These are phyloP conservation scores for Polylopha cassiicola DNA, from an alignment of 2,888 invertebrate genomes.

Conservation along the genomic window DNA sequence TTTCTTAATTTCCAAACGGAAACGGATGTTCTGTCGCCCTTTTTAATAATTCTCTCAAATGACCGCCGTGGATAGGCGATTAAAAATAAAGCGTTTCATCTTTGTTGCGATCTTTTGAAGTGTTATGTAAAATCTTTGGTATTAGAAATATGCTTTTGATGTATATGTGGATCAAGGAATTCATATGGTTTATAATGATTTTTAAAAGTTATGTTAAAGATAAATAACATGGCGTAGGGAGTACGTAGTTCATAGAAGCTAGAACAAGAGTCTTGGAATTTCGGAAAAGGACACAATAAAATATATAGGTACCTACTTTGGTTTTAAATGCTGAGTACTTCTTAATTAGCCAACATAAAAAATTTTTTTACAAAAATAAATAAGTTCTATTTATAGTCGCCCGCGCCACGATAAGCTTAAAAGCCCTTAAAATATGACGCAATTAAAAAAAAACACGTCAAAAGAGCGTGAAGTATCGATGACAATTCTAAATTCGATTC, in stretches of 20 bases:
- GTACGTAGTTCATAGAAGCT: too few species aligned
- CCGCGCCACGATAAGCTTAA: neutral
- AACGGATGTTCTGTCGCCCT: constrained; percentile 67
- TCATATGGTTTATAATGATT: constrained; percentile 10
- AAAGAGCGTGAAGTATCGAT: constrained; percentile 34
- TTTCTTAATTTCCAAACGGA: constrained; percentile 47
- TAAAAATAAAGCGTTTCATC: constrained; percentile 70
- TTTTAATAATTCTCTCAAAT: constrained; percentile 68
- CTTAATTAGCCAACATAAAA: too few species aligned
- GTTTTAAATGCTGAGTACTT: too few species aligned
- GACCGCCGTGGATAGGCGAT: constrained; percentile 54
- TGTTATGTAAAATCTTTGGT: constrained; percentile 50
- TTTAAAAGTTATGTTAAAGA: too few species aligned
- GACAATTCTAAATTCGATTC: constrained; percentile 33
- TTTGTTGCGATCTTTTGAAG: constrained; percentile 39
- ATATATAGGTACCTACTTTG: too few species aligned
- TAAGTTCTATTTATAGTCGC: too few species aligned
- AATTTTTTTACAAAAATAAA: too few species aligned
- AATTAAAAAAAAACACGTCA: constrained; percentile 27
- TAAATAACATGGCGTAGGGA: too few species aligned
- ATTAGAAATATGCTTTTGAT: constrained; percentile 50
- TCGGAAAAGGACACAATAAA: too few species aligned
- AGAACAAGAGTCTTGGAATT: too few species aligned
- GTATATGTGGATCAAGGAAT: constrained; percentile 25
- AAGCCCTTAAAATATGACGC: constrained; percentile 20